Conservation (phyloP, 1,140 invertebrate genomes). For the Brachystomella parvula region DNA sequence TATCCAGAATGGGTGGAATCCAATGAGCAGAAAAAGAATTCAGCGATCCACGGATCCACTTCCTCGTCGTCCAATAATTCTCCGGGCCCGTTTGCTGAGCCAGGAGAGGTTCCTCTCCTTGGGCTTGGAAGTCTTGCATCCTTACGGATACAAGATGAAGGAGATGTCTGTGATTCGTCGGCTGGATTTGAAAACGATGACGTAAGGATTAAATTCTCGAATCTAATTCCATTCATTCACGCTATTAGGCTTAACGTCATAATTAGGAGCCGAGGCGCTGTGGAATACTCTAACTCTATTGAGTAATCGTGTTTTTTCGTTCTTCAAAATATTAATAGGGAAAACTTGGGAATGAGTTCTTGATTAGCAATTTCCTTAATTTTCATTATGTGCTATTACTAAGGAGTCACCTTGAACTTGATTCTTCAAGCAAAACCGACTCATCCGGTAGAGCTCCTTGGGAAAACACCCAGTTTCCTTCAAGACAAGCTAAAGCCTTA, state of each 20-base stretch:
- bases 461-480: background rate
- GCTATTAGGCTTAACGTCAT: background rate
- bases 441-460: background rate
- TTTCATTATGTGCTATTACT: background rate
- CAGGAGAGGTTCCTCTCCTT: slow-evolving; percentile 43
- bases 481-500: background rate
- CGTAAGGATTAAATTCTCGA: slow-evolving; percentile 24
- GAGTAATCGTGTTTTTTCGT: background rate
- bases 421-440: slow-evolving; percentile 13
- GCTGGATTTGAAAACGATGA: slow-evolving; percentile 40
- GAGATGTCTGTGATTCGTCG: slow-evolving; percentile 45
- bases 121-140: slow-evolving; percentile 44
- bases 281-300: background rate
- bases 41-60: slow-evolving; percentile 26
- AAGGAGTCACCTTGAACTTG: background rate
- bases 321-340: background rate
- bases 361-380: background rate
- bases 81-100: slow-evolving; percentile 41
- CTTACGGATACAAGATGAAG: slow-evolving; percentile 44
- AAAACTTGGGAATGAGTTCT: background rate
- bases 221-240: background rate
- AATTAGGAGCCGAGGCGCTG: background rate
- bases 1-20: slow-evolving; percentile 83
- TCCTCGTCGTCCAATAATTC: slow-evolving; percentile 19
- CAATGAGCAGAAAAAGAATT: slow-evolving; percentile 43